phyloP scores from a whole-genome alignment of 2,888 invertebrate species.

The Eristalis intricaria region DNA sequence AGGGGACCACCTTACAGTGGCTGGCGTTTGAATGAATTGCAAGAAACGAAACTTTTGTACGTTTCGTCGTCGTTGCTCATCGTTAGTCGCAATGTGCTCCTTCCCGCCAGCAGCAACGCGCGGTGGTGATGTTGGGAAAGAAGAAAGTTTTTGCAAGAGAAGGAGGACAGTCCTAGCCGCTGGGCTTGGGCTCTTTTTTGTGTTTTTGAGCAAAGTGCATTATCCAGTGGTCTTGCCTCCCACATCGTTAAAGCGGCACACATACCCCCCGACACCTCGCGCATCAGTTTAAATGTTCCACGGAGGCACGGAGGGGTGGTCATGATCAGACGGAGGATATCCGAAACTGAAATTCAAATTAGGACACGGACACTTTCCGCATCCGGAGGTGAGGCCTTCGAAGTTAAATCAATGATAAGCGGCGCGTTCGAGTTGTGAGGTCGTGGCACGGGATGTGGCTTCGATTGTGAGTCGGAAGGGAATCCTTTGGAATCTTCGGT shows the following conservation, averaged over 20 bases:
- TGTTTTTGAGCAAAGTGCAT: constrained; percentile 48
- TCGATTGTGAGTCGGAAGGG: no score
- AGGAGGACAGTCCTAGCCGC: constrained; percentile 22
- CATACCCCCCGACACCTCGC: not conserved
- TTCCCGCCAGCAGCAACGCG: not conserved
- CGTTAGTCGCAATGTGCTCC: not conserved
- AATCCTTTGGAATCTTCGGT: no score
- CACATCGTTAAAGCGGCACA: constrained; percentile 8
- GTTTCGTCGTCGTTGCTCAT: constrained; percentile 7
- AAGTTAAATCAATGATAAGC: not conserved
- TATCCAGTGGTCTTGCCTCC: constrained; percentile 38
- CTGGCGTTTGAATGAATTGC: constrained; percentile 21
- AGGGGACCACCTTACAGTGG: not conserved
- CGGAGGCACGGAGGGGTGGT: not conserved
- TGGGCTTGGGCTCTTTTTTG: not conserved
- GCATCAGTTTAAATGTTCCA: constrained; percentile 31
- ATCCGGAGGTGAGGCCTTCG: not conserved
- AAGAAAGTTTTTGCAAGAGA: constrained; percentile 30
- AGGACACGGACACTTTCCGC: not conserved
- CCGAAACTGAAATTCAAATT: constrained; percentile 11
- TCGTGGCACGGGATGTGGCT: not conserved
- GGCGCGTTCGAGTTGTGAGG: not conserved
- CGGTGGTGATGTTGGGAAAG: constrained; percentile 39
- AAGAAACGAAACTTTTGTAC: constrained; percentile 46
- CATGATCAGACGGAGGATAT: not conserved